These are phyloP conservation scores for Corythornis cristatus DNA, from an alignment of 2,113 vertebrate species.

Conservation along the genomic window DNA sequence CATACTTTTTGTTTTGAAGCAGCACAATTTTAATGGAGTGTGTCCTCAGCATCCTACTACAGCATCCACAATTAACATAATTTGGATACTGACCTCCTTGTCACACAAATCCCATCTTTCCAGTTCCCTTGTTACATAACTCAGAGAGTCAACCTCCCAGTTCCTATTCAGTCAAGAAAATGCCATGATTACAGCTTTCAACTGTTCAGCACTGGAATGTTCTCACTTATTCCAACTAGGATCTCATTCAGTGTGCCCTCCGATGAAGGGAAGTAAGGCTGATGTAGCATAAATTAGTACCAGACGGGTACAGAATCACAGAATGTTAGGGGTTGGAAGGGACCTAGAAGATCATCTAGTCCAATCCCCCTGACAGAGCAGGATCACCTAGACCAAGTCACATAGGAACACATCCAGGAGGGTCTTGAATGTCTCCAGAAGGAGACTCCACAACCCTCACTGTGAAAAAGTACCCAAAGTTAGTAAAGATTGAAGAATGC, in stretches of 20 bases:
- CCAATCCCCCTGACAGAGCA: too few species aligned
- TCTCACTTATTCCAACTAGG: neutral
- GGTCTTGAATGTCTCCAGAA: too few species aligned
- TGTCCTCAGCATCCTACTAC: neutral
- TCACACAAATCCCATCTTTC: neutral
- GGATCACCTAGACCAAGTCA: too few species aligned
- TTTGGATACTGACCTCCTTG: neutral
- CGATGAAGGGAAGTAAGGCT: neutral
- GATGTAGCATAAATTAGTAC: neutral
- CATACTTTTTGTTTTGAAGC: neutral
- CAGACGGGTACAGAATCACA: neutral
- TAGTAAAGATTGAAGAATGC: neutral
- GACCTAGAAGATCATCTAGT: too few species aligned
- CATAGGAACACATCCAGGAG: too few species aligned
- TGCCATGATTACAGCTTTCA: neutral
- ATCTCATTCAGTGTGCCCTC: rapidly evolving
- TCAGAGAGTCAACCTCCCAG: neutral
- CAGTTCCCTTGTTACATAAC: neutral
- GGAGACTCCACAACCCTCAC: too few species aligned
- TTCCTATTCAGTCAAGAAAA: neutral
- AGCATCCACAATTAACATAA: neutral
- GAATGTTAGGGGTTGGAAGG: too few species aligned
- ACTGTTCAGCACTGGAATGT: neutral
- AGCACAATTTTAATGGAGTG: neutral
- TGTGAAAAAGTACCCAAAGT: neutral